Base-by-base conservation (phyloP, 2,113 vertebrate genomes). In the Rhinoptilus africanus region DNA sequence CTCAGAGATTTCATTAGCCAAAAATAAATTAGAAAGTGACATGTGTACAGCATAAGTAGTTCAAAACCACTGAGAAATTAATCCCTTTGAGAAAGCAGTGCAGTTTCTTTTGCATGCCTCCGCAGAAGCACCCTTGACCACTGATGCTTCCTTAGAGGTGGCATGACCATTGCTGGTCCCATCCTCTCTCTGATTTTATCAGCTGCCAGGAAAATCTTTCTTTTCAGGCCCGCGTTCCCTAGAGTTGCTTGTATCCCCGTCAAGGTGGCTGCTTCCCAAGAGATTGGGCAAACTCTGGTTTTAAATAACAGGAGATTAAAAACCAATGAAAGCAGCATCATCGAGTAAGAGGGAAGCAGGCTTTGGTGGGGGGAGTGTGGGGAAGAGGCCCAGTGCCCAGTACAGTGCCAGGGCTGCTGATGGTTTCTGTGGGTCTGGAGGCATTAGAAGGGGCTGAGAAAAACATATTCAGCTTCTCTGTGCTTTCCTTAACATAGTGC, bases 1-100 rank as follows among this genome's bases (percentile, higher is more conserved):
- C 79, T 93, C 93, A 94, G 82, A 95, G 92, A 96, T 89, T 73
- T 94, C 88, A 89, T 94, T 95, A 96, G 71, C 43, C 60, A 87
- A 81, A 96, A 95, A 95, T 81, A 91, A 85, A 94, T 94, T 76
- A 92, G 81, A 51, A 92, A 91, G 84, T 79, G 68, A 73, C 85
- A 92, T 75, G 27, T 85, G 57, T 68, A 50, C 27, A 76, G 75
- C 48, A 41, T 28, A 82, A 90, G 72, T 48, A 64, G 64, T 67
- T 89, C 64, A 63, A 54, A 84, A 60, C 3, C 77, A 45, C 11
- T 47, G 81, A 89, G 84, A 66, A 88, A 79, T 54, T 4, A 51
- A 89, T 53, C 35, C 5, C 22, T 92, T 48, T 86, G 59, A 16
- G 78, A 80, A 56, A 84, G 81, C 82, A 75, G 34, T 28, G 72